Base-by-base conservation (phyloP, 2,797 vertebrate species). In the Yasuhikotakia modesta region DNA sequence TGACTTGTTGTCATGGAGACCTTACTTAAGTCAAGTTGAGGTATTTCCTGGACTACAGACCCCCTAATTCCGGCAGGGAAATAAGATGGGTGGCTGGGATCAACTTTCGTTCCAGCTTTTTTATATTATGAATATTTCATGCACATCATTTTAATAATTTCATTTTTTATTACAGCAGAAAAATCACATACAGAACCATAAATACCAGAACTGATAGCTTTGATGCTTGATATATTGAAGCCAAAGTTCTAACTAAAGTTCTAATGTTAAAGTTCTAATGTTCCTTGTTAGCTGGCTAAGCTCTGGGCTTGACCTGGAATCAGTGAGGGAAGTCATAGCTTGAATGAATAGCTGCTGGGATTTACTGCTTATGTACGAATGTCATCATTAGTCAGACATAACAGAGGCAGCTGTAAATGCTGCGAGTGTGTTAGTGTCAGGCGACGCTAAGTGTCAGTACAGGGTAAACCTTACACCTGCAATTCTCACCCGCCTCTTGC, bases 1-100 rank as follows among this genome's bases (percentile, higher is more conserved):
- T 87, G 83, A 85, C 91, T 84, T 87, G 97, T 99, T 96, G 94
- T 96, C 93, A 97, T 97, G 94, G 96, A 92, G 94, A 98, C 94
- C 91, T 92, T 94, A 94, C 94, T 94, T 84, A 94, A 95, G 95
- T 94, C 96, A 92, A 96, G 95, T 95, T 90, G 95, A 96, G 96
- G 96, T 96, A 98, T 98, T 99, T 99, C 97, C 97, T 98, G 97
- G 95, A 95, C 93, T 93, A 93, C 94, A 95, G 93, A 95, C 91
- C 92, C 86, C 88, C 94, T 98, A 97, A 71, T 78, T 95, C 95
- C 91, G 91, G 95, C 94, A 96, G 95, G 95, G 96, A 96, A 92
- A 82, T 87, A 89, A 90, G 88, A 87, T 83, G 80, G 87, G 87
- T 90, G 27, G 27, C 48, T 91, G 88, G 90, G 92, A 91, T 93